These are phyloP conservation scores for Medauroidea extradentata DNA, from an alignment of 1,140 invertebrate genomes.

Conservation along the genomic window DNA sequence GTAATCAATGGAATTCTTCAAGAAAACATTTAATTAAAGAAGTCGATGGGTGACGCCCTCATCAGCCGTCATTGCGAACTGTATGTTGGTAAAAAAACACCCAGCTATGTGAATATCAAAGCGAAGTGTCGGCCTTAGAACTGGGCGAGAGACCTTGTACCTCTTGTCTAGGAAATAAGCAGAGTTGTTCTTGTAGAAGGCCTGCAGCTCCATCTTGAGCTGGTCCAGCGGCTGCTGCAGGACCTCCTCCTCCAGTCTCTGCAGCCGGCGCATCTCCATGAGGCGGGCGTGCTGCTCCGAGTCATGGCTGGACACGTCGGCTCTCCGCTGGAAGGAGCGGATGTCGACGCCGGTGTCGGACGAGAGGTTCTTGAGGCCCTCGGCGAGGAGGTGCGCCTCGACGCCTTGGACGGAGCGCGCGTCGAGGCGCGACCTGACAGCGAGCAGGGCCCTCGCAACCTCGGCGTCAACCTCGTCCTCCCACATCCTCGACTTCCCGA, in stretches of 20 bases:
- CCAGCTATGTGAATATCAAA: neutral
- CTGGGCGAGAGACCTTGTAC: conserved; percentile 40
- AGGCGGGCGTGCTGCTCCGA: conserved; percentile 38
- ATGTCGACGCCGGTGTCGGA: conserved; percentile 42
- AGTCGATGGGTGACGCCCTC: neutral
- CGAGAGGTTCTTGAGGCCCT: conserved; percentile 54
- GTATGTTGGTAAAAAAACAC: neutral
- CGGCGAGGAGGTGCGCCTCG: conserved; percentile 56
- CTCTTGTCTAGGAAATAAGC: conserved; percentile 59
- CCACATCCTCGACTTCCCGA: conserved; percentile 24
- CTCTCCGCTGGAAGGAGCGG: conserved; percentile 36
- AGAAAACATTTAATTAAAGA: too few relatives aligned
- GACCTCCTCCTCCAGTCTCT: conserved; percentile 46
- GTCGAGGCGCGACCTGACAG: conserved; percentile 31
- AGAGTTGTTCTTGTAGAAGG: conserved; percentile 55
- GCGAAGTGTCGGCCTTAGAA: neutral
- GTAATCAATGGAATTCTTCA: too few relatives aligned
- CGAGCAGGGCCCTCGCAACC: conserved; percentile 44
- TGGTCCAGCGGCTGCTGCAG: conserved; percentile 50
- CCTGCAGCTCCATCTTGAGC: conserved; percentile 56
- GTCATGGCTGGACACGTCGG: conserved; percentile 30
- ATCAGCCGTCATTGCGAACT: neutral
- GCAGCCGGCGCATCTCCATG: conserved; percentile 38
- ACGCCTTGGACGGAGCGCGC: conserved; percentile 68
- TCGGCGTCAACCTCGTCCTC: conserved; percentile 46